These are phyloP conservation scores for Blennius ocellaris DNA, from an alignment of 2,113 vertebrate species.

Conservation along the genomic window DNA sequence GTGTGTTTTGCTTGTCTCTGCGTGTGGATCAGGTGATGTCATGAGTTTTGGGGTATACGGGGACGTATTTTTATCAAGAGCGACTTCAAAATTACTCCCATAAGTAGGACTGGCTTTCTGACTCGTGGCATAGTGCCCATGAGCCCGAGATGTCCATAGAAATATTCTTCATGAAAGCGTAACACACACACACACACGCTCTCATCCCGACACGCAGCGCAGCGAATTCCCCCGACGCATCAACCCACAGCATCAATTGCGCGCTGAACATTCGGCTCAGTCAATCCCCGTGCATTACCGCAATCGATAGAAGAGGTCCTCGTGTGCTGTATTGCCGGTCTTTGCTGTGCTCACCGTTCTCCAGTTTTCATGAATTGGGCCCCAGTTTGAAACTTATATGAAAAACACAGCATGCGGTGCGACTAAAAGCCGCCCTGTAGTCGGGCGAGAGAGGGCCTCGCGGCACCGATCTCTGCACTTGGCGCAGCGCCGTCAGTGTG, in stretches of 20 bases:
- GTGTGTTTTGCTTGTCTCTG: background rate
- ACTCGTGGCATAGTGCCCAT: constrained; percentile 74
- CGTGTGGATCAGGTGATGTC: constrained; percentile 77
- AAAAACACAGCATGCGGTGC: constrained; percentile 47
- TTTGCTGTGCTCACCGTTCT: constrained; percentile 53
- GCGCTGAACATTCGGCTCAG: constrained; percentile 14
- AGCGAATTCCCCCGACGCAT: constrained; percentile 14
- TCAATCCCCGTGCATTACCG: constrained; percentile 60
- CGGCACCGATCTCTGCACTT: constrained; percentile 30
- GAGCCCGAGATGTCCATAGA: constrained; percentile 56
- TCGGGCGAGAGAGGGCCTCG: constrained; percentile 45
- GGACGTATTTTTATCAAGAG: constrained; percentile 80
- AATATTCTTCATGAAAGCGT: too few relatives aligned
- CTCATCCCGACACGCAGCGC: background rate
- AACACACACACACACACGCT: background rate
- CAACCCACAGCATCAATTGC: constrained; percentile 23
- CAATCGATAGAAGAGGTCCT: constrained; percentile 54
- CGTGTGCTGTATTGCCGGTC: constrained; percentile 39
- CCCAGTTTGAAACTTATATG: constrained; percentile 54
- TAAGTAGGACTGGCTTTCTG: constrained; percentile 80
- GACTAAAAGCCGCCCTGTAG: constrained; percentile 62
- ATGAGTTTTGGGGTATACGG: constrained; percentile 79
- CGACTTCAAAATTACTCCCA: constrained; percentile 68
- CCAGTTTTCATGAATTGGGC: constrained; percentile 46
- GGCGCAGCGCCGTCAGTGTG: constrained; percentile 41